phyloP scores from a whole-genome alignment of 2,888 invertebrate genomes.

The Synergus umbraculus region DNA sequence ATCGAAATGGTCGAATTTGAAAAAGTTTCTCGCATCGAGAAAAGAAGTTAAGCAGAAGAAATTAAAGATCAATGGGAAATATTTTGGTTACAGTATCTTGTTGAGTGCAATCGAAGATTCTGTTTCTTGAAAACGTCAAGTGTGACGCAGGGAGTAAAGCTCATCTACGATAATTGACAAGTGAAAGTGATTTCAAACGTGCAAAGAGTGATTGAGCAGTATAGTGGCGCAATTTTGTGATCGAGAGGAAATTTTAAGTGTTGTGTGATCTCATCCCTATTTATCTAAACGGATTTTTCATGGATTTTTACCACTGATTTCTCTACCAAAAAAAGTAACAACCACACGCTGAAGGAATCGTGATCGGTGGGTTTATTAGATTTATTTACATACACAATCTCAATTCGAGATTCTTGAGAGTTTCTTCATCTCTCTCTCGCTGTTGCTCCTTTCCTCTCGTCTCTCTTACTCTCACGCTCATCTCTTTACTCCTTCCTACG shows the following conservation, averaged over 20 bases:
- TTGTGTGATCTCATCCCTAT: conserved; percentile 47
- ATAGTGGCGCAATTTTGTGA: conserved; percentile 26
- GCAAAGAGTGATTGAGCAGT: conserved; percentile 44
- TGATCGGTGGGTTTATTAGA: conserved; percentile 22
- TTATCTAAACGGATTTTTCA: conserved; percentile 10
- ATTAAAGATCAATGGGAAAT: not conserved
- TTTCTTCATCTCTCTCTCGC: conserved; percentile 23
- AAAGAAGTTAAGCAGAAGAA: no score
- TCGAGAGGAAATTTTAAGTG: conserved; percentile 43
- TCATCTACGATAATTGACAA: conserved; percentile 51
- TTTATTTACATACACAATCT: not conserved
- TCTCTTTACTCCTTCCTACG: conserved; percentile 23
- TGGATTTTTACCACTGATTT: conserved; percentile 25
- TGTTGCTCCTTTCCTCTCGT: not conserved
- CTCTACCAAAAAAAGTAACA: not conserved
- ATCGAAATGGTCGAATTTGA: not conserved
- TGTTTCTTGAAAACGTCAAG: not conserved
- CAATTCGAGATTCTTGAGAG: conserved; percentile 18
- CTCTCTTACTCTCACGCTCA: not conserved
- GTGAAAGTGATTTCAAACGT: conserved; percentile 64
- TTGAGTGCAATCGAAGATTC: conserved; percentile 36
- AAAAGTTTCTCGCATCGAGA: not conserved
- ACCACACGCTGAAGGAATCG: not conserved
- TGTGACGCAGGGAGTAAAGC: conserved; percentile 13
- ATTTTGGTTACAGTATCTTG: not conserved